A percentile compares a stretch with the other conserved stretches of the same genome.
These are phyloP conservation scores for Trichomalopsis sarcophagae DNA, from an alignment of 1,140 invertebrate genomes.

Conservation along the genomic window DNA sequence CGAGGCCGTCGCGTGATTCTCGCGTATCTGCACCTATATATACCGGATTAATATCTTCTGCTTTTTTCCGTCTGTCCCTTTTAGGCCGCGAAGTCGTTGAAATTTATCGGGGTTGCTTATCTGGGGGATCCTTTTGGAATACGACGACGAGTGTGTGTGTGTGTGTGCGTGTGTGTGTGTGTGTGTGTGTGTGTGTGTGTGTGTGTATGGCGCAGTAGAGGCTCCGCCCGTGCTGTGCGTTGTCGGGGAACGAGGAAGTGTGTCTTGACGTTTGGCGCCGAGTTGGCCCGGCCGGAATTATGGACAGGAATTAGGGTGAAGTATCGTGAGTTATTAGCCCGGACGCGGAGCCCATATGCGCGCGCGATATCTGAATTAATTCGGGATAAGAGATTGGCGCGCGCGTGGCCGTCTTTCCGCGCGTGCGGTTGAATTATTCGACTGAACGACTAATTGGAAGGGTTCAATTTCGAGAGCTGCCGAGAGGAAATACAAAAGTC, in stretches of 20 bases:
- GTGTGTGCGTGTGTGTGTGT: too few species aligned
- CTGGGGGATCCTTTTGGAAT: slow-evolving; percentile 18
- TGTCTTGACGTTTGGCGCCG: slow-evolving; percentile 36
- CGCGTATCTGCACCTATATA: background rate
- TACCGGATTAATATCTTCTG: slow-evolving; percentile 15
- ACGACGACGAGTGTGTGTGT: slow-evolving; percentile 3
- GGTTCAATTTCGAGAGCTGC: background rate
- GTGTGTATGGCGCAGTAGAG: background rate
- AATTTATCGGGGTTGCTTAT: slow-evolving; percentile 48
- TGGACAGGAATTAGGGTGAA: slow-evolving; percentile 42
- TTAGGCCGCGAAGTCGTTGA: slow-evolving; percentile 5
- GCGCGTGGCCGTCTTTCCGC: background rate
- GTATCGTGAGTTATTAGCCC: slow-evolving; percentile 49
- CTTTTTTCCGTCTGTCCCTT: slow-evolving; percentile 1
- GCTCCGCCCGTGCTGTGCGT: background rate
- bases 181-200: too few species aligned
- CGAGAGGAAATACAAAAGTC: too few species aligned
- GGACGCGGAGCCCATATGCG: slow-evolving; percentile 12
- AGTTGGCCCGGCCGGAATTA: slow-evolving; percentile 31
- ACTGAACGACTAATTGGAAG: background rate
- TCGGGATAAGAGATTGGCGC: slow-evolving; percentile 3
- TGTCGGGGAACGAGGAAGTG: background rate
- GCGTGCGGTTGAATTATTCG: background rate
- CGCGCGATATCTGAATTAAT: slow-evolving; percentile 40
- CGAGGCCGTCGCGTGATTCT: background rate